Conservation (phyloP, 2,113 vertebrate species). For the Etia nguti region DNA sequence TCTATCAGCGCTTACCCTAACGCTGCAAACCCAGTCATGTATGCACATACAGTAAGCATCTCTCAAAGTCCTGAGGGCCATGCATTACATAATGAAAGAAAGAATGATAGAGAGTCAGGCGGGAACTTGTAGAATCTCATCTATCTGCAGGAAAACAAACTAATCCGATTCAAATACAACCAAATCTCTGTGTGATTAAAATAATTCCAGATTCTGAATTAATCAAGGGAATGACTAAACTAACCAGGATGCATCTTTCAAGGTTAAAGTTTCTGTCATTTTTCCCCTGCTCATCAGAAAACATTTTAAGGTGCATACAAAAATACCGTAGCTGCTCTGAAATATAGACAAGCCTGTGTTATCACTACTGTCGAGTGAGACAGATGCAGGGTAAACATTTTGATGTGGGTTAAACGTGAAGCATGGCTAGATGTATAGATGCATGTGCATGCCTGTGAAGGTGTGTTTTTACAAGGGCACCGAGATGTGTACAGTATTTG, state of each 20-base stretch:
- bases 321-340: not conserved
- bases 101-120: not conserved
- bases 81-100: not conserved
- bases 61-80: not conserved
- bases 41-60: not conserved
- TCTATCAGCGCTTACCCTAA: not conserved
- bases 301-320: not conserved
- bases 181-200: slow-evolving; percentile 48
- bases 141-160: slow-evolving; percentile 13
- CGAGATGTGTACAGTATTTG: slow-evolving; percentile 37
- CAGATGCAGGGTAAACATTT: not conserved
- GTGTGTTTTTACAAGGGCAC: slow-evolving; percentile 26
- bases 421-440: not conserved
- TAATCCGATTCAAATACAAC: slow-evolving; percentile 28
- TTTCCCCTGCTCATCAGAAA: not conserved
- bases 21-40: not conserved
- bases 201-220: slow-evolving; percentile 46
- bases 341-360: not conserved
- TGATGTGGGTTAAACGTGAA: not conserved
- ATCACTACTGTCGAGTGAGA: not conserved
- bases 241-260: not conserved
- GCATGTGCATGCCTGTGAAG: not conserved
- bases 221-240: slow-evolving; percentile 20
- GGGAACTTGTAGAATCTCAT: slow-evolving; percentile 23
- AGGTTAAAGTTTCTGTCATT: not conserved